Base-by-base conservation (phyloP, 1,140 invertebrate genomes). In the Hylyphantes graminicola region DNA sequence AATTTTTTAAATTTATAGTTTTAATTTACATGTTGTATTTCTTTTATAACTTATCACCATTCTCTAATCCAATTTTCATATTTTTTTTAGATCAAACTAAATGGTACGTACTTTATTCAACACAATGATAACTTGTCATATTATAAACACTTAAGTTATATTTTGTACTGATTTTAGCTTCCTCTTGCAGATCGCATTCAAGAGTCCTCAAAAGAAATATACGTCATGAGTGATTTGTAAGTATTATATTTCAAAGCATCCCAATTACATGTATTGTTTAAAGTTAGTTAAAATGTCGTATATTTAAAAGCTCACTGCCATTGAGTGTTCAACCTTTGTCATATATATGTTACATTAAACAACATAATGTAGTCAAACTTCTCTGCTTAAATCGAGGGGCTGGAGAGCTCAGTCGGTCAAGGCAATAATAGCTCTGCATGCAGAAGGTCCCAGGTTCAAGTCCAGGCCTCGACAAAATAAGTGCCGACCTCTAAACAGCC, bases 181-280 rank as follows among this genome's bases (percentile, higher is more conserved):
- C 67, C 13, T 50, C 86, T 86, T 86, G 48, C 82, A 90, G 90
- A 90, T 79, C 86, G 95, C 87, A 92, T 94, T 5, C 93, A 93
- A 86, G 93, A 94, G 86, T 92, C 93, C 2, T 89, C 94, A 50
- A 92, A 93, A 86, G 94, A 97, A 91, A 93, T 96, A 85, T 93
- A 94, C 86, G 90, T 93, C 80, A 93, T 96, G 91, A 95, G 94
- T 87, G 94, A 95, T 88, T 91, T 93, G 94, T 96, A 92, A 91
- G 92, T 90, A 19, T 17, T 59, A 35, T 51, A 19, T 65, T 17
- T 19, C 11, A 11, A 65, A 12, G 21, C 21, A 9, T 11, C n/a
- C 12, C n/a, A 59, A 7, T 59, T 59, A 9, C 12, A 53, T 53
- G 10, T 17, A 19, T 10, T 4, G 13, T 50, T 15, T 15, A 15